A percentile compares a stretch with the other conserved stretches of the same genome.
phyloP scores from a whole-genome alignment of 1,140 invertebrate genomes.

The Ceratina australensis region DNA sequence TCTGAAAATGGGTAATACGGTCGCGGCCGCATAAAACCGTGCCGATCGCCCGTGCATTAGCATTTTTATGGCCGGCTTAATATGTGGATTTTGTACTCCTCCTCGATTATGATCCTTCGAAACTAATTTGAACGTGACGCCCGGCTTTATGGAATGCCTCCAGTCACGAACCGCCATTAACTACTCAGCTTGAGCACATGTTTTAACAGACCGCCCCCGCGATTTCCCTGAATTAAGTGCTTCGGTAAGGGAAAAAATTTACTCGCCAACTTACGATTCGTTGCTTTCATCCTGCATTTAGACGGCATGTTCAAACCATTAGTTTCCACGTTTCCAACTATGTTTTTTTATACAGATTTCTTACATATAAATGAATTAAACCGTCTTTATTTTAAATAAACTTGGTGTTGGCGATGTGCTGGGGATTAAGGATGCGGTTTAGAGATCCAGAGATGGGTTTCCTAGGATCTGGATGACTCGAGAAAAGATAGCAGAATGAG shows the following conservation, averaged over 20 bases:
- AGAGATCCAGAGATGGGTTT: too few species aligned
- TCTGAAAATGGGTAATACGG: constrained; percentile 42
- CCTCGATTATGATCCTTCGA: constrained; percentile 41
- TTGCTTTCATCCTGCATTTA: background rate
- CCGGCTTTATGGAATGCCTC: constrained; percentile 33
- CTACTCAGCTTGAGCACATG: constrained; percentile 22
- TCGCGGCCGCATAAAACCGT: constrained; percentile 29
- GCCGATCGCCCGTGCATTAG: constrained; percentile 36
- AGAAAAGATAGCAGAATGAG: too few species aligned
- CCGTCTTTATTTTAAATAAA: too few species aligned
- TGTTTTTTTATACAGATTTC: too few species aligned
- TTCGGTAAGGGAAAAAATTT: background rate
- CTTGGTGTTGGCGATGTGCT: too few species aligned
- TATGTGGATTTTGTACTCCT: constrained; percentile 40
- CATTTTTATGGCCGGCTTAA: constrained; percentile 47
- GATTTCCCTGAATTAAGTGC: constrained; percentile 14
- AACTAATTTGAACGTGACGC: constrained; percentile 47
- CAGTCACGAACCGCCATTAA: constrained; percentile 39
- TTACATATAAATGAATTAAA: too few species aligned
- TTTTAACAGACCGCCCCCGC: constrained; percentile 2
- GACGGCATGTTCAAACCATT: background rate
- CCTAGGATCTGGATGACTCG: too few species aligned
- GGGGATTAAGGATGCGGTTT: too few species aligned
- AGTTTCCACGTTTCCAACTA: background rate
- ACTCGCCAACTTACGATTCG: too few species aligned